Conservation (phyloP, 2,888 invertebrate genomes). For the Cheiracanthium punctorium region DNA sequence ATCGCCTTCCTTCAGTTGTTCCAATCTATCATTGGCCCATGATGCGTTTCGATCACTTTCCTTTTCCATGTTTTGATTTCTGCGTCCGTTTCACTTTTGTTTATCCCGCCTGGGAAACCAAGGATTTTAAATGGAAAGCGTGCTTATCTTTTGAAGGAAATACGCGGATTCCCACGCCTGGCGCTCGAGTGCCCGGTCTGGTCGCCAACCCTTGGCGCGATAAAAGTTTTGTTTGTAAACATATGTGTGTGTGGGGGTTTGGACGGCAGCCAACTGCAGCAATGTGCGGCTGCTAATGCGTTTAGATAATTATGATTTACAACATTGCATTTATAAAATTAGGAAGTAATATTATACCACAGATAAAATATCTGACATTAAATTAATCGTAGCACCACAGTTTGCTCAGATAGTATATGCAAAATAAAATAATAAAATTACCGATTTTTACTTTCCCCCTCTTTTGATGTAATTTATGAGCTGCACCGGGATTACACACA, state of each 20-base stretch:
- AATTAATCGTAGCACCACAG: no score
- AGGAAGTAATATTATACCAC: no score
- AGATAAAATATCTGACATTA: no score
- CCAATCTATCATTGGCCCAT: constrained; percentile 22
- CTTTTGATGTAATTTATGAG: no score
- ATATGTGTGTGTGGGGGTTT: background rate
- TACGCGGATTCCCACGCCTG: background rate
- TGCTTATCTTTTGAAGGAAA: background rate
- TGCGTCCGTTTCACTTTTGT: constrained; percentile 34
- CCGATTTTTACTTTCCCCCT: no score
- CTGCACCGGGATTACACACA: no score
- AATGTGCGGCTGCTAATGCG: no score
- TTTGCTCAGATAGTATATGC: no score
- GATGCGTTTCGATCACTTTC: constrained; percentile 33
- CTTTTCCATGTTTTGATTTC: constrained; percentile 12
- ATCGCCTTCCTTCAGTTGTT: constrained; percentile 32
- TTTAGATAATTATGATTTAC: no score
- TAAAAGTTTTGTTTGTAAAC: constrained; percentile 45
- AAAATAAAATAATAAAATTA: no score
- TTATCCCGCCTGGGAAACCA: background rate
- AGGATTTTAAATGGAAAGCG: constrained; percentile 25
- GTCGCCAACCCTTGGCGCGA: background rate
- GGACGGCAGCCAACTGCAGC: no score
- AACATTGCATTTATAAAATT: no score
- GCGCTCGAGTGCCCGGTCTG: background rate